Evolutionary conservation across 2,113 vertebrate genomes (phyloP).

Genomic region (Cyrtonyx montezumae): DNA sequence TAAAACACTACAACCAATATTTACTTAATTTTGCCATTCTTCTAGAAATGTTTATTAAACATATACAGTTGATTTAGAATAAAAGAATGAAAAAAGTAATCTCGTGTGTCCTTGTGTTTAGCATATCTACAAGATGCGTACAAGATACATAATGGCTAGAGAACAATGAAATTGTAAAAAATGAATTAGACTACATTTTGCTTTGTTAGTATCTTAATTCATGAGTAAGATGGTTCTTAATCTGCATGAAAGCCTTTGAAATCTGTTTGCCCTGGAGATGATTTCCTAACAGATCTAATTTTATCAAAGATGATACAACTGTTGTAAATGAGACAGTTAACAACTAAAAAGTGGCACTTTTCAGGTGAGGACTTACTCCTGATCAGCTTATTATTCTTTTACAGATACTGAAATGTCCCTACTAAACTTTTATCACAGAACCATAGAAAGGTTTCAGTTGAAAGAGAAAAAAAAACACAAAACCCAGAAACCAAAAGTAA

Average conservation of each 20-base stretch:
- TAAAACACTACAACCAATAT: background rate
- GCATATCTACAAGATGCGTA: background rate
- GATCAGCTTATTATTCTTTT: background rate
- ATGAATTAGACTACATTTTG: background rate
- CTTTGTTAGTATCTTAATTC: background rate
- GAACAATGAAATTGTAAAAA: background rate
- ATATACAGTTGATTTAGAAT: background rate
- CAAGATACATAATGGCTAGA: background rate
- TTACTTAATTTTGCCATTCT: background rate
- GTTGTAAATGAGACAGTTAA: background rate
- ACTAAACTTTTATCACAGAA: background rate
- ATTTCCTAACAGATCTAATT: background rate
- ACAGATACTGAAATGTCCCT: background rate
- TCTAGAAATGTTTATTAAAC: background rate
- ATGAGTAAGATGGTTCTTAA: background rate
- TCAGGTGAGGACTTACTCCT: background rate
- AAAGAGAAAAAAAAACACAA: no score
- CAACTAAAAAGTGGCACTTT: background rate
- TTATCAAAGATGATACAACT: background rate
- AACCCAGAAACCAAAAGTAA: no score
- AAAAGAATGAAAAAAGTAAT: background rate
- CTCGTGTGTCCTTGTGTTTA: background rate
- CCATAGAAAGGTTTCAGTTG: background rate
- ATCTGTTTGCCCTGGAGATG: background rate
- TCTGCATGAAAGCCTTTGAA: background rate